phyloP scores from a whole-genome alignment of 2,888 invertebrate genomes.

The Drosophila picticornis region DNA sequence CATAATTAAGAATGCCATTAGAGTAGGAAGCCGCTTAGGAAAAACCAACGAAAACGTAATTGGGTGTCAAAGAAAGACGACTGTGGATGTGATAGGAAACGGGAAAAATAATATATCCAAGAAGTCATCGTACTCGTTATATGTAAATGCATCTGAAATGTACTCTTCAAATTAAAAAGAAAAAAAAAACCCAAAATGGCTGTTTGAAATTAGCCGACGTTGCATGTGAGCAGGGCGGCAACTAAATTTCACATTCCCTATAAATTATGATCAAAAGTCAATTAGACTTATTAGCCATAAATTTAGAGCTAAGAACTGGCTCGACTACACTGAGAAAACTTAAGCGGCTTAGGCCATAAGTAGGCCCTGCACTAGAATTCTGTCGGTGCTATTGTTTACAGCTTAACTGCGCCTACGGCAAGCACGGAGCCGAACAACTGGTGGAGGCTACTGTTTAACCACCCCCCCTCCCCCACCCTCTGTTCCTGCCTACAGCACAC shows the following conservation, averaged over 20 bases:
- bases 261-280: slow-evolving; percentile 51
- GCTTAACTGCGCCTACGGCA: slow-evolving; percentile 55
- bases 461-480: neutral
- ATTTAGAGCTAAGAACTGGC: slow-evolving; percentile 29
- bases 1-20: slow-evolving; percentile 67
- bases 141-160: slow-evolving; percentile 49
- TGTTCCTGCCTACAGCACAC: neutral
- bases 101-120: slow-evolving; percentile 11
- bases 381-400: slow-evolving; percentile 55
- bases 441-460: slow-evolving; percentile 34
- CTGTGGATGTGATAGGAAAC: slow-evolving; percentile 29
- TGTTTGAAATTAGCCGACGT: slow-evolving; percentile 53
- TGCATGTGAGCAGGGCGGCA: slow-evolving; percentile 11
- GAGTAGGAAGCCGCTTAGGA: slow-evolving; percentile 35
- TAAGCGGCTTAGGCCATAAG: slow-evolving; percentile 57
- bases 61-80: slow-evolving; percentile 45
- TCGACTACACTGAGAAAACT: slow-evolving; percentile 8
- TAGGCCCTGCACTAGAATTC: slow-evolving; percentile 12
- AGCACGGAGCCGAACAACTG: slow-evolving; percentile 24
- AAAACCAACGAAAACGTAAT: slow-evolving; percentile 48
- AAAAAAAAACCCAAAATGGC: neutral
- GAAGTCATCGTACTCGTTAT: slow-evolving; percentile 5
- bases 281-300: slow-evolving; percentile 61
- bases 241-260: slow-evolving; percentile 16
- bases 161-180: slow-evolving; percentile 12